Percentiles rank a stretch among this genome's conserved stretches.
phyloP scores from a whole-genome alignment of 2,113 vertebrate genomes.

The Notothenia coriiceps region DNA sequence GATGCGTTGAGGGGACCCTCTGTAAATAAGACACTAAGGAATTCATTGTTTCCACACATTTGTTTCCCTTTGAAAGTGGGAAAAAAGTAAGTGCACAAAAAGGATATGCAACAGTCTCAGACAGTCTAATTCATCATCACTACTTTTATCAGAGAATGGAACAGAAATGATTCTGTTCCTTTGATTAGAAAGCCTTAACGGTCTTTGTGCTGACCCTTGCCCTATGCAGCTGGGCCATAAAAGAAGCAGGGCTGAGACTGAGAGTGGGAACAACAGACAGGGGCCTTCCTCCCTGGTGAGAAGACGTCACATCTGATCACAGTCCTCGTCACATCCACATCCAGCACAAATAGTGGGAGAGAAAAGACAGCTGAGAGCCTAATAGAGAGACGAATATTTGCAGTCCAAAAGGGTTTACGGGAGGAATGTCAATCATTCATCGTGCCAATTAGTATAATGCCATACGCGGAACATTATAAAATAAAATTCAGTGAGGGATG shows the following conservation, averaged over 20 bases:
- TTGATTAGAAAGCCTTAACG: slow-evolving; percentile 68
- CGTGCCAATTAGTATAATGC: background rate
- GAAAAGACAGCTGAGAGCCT: slow-evolving; percentile 25
- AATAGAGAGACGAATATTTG: slow-evolving; percentile 34
- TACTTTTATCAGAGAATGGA: slow-evolving; percentile 57
- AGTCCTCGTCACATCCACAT: slow-evolving; percentile 58
- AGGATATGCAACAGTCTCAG: slow-evolving; percentile 33
- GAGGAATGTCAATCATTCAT: slow-evolving; percentile 16
- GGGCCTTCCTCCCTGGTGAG: slow-evolving; percentile 72
- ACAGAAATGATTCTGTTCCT: slow-evolving; percentile 61
- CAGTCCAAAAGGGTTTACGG: slow-evolving; percentile 20
- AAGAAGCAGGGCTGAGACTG: slow-evolving; percentile 57
- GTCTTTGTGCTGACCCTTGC: slow-evolving; percentile 70
- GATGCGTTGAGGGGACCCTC: slow-evolving; percentile 59
- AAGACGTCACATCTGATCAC: slow-evolving; percentile 74
- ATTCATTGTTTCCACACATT: slow-evolving; percentile 55
- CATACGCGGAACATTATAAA: background rate
- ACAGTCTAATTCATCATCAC: slow-evolving; percentile 61
- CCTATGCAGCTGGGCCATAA: slow-evolving; percentile 77
- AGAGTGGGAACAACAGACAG: slow-evolving; percentile 71
- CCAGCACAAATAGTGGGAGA: slow-evolving; percentile 44
- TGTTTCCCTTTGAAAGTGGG: slow-evolving; percentile 47
- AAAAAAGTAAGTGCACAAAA: slow-evolving; percentile 47
- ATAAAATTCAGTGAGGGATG: background rate
- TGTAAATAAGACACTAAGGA: slow-evolving; percentile 73